phyloP scores from a whole-genome alignment of 1,140 invertebrate genomes.

The Hylaeus volcanicus region DNA sequence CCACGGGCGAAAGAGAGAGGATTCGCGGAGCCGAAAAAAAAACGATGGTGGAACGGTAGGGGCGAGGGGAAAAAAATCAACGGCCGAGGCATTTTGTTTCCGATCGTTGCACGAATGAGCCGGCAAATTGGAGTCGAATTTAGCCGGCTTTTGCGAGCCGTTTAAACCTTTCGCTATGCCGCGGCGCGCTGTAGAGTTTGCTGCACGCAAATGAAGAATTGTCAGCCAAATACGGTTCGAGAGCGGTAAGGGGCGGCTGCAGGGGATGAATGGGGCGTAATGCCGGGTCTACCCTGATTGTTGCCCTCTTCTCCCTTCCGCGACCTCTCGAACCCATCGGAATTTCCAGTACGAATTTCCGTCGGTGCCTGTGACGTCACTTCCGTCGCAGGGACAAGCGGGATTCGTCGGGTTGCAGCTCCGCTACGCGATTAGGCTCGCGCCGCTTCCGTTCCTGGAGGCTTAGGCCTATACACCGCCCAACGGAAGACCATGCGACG shows the following conservation, averaged over 20 bases:
- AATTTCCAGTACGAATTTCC: conserved; percentile 78
- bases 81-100: conserved; percentile 45
- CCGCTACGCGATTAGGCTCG: not conserved
- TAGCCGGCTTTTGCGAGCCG: conserved; percentile 57
- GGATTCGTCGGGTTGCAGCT: conserved; percentile 56
- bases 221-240: conserved; percentile 75
- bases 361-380: conserved; percentile 74
- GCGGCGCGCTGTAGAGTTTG: conserved; percentile 70
- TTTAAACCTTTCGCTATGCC: conserved; percentile 70
- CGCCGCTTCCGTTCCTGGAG: too few species aligned
- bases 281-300: conserved; percentile 79
- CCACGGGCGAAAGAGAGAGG: not conserved
- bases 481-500: too few species aligned
- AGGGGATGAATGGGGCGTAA: conserved; percentile 80
- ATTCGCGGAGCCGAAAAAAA: too few species aligned
- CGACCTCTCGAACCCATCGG: conserved; percentile 74
- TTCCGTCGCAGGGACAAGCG: conserved; percentile 74
- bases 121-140: conserved; percentile 46
- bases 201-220: conserved; percentile 81
- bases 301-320: conserved; percentile 71
- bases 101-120: conserved; percentile 53
- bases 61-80: conserved; percentile 20
- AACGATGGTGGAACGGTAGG: not conserved
- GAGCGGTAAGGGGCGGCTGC: conserved; percentile 65
- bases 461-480: too few species aligned